phyloP scores from a whole-genome alignment of 2,888 invertebrate genomes.

The Nomada flava region DNA sequence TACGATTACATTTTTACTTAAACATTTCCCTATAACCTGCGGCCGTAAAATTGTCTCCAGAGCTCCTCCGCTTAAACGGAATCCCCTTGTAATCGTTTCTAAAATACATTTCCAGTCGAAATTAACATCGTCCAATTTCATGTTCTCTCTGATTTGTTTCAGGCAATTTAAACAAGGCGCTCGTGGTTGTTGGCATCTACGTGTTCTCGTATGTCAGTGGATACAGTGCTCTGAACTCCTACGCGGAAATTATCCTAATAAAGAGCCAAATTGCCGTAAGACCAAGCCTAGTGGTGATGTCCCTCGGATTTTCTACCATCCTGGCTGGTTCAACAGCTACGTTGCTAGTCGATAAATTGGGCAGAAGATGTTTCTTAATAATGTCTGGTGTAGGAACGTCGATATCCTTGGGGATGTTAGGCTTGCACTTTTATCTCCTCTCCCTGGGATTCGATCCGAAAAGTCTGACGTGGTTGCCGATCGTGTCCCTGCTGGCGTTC shows the following conservation, averaged over 20 bases:
- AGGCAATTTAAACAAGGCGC: conserved; percentile 83
- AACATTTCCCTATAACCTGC: neutral
- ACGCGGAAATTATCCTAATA: conserved; percentile 82
- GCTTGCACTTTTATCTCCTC: conserved; percentile 77
- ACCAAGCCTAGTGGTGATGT: conserved; percentile 84
- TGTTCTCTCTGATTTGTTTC: conserved; percentile 27
- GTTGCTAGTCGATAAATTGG: conserved; percentile 85
- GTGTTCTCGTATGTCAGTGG: conserved; percentile 85
- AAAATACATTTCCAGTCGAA: neutral
- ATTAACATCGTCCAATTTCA: neutral
- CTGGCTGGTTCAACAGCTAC: conserved; percentile 83
- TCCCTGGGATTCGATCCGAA: conserved; percentile 53
- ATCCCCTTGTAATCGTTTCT: neutral
- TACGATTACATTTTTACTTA: conserved; percentile 16
- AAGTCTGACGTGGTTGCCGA: conserved; percentile 75
- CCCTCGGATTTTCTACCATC: conserved; percentile 85
- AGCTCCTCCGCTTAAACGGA: too few relatives aligned
- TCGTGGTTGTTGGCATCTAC: conserved; percentile 84
- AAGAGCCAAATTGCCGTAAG: conserved; percentile 79
- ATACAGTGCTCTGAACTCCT: conserved; percentile 83
- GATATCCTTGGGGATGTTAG: conserved; percentile 75
- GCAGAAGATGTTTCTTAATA: conserved; percentile 84
- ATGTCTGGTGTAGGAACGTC: conserved; percentile 82
- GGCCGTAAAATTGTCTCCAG: neutral
- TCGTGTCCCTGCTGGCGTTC: conserved; percentile 72